Evolutionary conservation across 1,140 invertebrate genomes (phyloP), one percentile per base, ranked within the genome.

Genomic region (Drosophila suzukii): DNA sequence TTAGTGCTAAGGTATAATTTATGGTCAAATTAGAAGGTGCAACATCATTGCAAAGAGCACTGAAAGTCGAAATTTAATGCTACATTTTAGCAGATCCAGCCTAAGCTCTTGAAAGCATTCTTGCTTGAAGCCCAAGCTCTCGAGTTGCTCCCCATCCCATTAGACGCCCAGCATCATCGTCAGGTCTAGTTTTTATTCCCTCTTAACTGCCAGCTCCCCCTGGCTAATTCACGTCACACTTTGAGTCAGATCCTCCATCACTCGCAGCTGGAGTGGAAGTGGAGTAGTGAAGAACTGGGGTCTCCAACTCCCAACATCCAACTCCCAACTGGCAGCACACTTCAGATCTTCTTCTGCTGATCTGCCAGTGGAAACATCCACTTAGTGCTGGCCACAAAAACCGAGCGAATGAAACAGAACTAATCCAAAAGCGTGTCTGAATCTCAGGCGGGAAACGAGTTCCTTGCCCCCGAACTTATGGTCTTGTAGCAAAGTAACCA

Each of bases 141-240:
- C 53, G 27, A n/a, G 30, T 24, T 39, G n/a, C 36, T 20, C 20
- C 8, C 44, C 60, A 66, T 34, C 11, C 63, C 66, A 56, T 57
- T 70, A 51, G 36, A 30, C 20, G 65, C 65, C 65, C 68, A 58
- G 66, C 65, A 71, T 75, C 58, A 75, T 44, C 20, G 41, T 47
- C 55, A 75, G 60, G 49, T 75, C 44, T 60, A 49, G 51, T 54
- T 77, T 50, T 50, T 54, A 43, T 54, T 77, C 30, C 51, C 17
- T 44, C 67, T 47, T 56, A 58, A 41, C 55, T 78, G 50, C 60
- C 61, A 62, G 50, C 67, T 49, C 67, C 67, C 67, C 65, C 57
- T 70, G 66, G 79, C 71, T 83, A 88, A 88, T 88, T 72, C 79
- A 70, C 71, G 66, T 77, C 84, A 88, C 79, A 88, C 82, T 86